phyloP scores from a whole-genome alignment of 2,888 invertebrate genomes.

The Aleiodes leptofemur region DNA sequence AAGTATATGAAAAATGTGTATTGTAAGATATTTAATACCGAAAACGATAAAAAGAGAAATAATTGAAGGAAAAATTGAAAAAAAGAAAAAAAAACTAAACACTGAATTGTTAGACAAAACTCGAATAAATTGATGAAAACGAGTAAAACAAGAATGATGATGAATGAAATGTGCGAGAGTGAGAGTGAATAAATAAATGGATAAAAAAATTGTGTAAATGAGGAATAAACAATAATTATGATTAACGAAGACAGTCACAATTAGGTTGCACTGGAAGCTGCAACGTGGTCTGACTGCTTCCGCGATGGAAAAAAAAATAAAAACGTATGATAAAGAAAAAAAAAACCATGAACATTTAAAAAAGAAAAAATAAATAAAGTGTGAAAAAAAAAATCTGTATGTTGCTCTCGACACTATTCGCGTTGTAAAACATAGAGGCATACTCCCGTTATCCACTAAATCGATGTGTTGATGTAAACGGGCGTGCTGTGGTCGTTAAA shows the following conservation, averaged over 20 bases:
- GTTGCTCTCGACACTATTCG: conserved; percentile 65
- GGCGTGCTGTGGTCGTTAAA: conserved; percentile 66
- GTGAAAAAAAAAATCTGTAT: conserved; percentile 52
- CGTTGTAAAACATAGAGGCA: conserved; percentile 70
- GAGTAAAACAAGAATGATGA: conserved; percentile 26
- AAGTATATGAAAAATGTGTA: conserved; percentile 71
- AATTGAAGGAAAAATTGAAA: conserved; percentile 28
- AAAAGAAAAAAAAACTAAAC: neutral
- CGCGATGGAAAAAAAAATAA: conserved; percentile 3
- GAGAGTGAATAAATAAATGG: conserved; percentile 1
- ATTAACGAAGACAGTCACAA: conserved; percentile 5
- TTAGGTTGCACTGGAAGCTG: neutral
- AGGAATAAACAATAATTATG: conserved; percentile 1
- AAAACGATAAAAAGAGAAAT: conserved; percentile 61
- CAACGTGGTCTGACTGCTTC: conserved; percentile 41
- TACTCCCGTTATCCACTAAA: conserved; percentile 69
- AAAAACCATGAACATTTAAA: conserved; percentile 30
- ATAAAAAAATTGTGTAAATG: conserved; percentile 17
- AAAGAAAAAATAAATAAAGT: conserved; percentile 19
- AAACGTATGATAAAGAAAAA: conserved; percentile 7
- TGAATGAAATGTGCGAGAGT: neutral
- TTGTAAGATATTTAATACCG: conserved; percentile 73
- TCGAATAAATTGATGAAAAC: conserved; percentile 8
- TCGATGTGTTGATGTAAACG: conserved; percentile 72
- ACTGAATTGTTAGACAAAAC: conserved; percentile 27